Evolutionary conservation across 2,797 vertebrate species (phyloP), one percentile per base, ranked within the genome.

Genomic region (Emydoidea blandingii): DNA sequence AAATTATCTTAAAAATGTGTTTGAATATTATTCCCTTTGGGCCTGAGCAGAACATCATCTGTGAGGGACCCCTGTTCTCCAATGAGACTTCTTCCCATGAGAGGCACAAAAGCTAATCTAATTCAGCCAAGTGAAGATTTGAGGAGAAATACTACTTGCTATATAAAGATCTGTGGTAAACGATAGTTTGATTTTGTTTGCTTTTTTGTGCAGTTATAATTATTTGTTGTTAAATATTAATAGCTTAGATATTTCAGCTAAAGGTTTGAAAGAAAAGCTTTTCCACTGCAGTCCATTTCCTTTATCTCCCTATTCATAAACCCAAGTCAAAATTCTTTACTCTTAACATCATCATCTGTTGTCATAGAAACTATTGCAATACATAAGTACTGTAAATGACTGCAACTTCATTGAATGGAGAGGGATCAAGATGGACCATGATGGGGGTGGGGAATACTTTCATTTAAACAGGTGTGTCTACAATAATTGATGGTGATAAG

Each of bases 291-390:
- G 65, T 91, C 94, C 92, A 52, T 84, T 68, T 87, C 91, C 95
- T 97, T 96, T 96, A 97, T 97, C 95, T 97, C 93, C 88, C 92
- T 97, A 92, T 96, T 97, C 97, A 96, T 86, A 97, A 95, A 95
- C 96, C 89, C 90, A 97, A 95, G 95, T 97, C 96, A 93, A 96
- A 97, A 97, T 97, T 97, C 97, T 97, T 98, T 97, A 97, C 96
- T 97, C 96, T 97, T 97, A 97, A 96, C 97, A 97, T 95, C 96
- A 96, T 97, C 97, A 97, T 97, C 96, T 98, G 97, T 98, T 98
- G 97, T 98, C 97, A 98, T 98, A 97, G 97, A 97, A 98, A 98
- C 97, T 97, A 95, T 97, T 97, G 96, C 97, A 96, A 97, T 78
- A 97, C 97, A 96, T 89, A 97, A 97, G 97, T 97, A 78, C 97